Evolutionary conservation across 2,888 invertebrate species (phyloP).

Genomic region (Patella depressa): DNA sequence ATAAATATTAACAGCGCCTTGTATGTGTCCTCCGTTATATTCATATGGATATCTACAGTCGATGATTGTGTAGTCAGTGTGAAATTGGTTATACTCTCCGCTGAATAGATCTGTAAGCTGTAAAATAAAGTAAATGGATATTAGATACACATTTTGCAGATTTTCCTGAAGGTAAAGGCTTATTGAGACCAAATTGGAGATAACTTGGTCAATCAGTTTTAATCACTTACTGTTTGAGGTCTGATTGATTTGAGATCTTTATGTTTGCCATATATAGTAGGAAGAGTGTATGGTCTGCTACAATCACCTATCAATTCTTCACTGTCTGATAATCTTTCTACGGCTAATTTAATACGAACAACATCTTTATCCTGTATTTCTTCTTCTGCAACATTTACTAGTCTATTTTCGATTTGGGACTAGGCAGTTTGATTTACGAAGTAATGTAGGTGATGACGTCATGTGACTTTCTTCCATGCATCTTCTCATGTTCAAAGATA

Average conservation of each 20-base stretch:
- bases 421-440: neutral
- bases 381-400: neutral
- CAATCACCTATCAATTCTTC: constrained; percentile 7
- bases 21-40: constrained; percentile 77
- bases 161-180: no score
- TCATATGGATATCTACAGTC: constrained; percentile 78
- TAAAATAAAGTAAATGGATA: neutral
- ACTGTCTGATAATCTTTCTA: constrained; percentile 4
- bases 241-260: constrained; percentile 21
- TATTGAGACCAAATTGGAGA: neutral
- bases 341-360: neutral
- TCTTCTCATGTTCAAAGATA: neutral
- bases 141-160: no score
- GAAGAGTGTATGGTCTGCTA: constrained; percentile 16
- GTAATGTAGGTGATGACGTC: neutral
- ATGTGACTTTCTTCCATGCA: neutral
- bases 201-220: neutral
- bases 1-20: constrained; percentile 81
- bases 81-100: constrained; percentile 78
- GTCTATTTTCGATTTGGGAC: no score
- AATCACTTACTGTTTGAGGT: constrained; percentile 3
- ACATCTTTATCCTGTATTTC: neutral
- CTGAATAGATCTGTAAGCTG: constrained; percentile 74
- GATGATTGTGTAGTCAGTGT: constrained; percentile 82
- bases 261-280: constrained; percentile 15